Evolutionary conservation across 2,888 invertebrate genomes (phyloP).

Genomic region (Orthosia gracilis): DNA sequence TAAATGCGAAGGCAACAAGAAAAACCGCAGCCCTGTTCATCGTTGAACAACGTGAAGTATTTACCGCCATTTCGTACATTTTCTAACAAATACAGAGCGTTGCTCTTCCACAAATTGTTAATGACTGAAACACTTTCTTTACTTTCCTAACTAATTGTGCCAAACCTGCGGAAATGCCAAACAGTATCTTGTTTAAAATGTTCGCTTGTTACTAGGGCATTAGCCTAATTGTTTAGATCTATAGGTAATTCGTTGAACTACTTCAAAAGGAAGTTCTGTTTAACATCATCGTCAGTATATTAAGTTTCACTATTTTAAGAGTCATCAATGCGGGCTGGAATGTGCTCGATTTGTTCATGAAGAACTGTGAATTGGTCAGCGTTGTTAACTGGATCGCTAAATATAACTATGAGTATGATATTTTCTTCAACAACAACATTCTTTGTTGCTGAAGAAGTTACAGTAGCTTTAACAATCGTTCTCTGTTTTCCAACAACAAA

Average conservation of each 20-base stretch:
- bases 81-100: slow-evolving; percentile 54
- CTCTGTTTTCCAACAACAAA: neutral
- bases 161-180: slow-evolving; percentile 49
- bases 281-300: slow-evolving; percentile 48
- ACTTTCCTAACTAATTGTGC: slow-evolving; percentile 72
- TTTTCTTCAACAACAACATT: neutral
- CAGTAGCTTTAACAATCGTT: neutral
- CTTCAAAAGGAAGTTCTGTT: slow-evolving; percentile 59
- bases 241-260: slow-evolving; percentile 46
- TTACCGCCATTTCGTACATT: slow-evolving; percentile 68
- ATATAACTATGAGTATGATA: neutral
- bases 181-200: slow-evolving; percentile 32
- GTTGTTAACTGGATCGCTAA: neutral
- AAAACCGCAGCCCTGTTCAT: slow-evolving; percentile 55
- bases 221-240: slow-evolving; percentile 57
- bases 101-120: slow-evolving; percentile 55
- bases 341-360: slow-evolving; percentile 25
- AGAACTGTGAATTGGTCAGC: slow-evolving; percentile 12
- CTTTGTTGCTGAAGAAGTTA: neutral
- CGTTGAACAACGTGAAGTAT: slow-evolving; percentile 71
- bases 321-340: slow-evolving; percentile 34
- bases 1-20: slow-evolving; percentile 25
- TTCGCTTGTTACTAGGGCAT: slow-evolving; percentile 44
- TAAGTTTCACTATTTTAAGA: slow-evolving; percentile 54
- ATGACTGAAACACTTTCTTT: slow-evolving; percentile 72